phyloP scores from a whole-genome alignment of 2,113 vertebrate genomes.

The Nothoprocta pentlandii region DNA sequence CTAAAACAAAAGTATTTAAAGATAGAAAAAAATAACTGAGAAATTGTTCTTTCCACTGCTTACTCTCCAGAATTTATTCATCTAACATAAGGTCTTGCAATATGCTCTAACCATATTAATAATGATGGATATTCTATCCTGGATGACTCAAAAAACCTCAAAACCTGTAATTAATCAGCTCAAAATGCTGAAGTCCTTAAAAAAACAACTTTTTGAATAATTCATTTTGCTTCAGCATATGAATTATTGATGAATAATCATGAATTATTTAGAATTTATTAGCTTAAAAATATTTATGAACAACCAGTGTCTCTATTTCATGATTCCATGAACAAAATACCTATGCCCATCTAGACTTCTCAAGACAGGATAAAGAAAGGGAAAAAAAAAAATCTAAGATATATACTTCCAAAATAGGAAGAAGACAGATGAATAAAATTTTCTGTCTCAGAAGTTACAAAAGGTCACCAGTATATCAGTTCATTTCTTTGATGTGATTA shows the following conservation, averaged over 20 bases:
- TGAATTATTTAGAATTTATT: slow-evolving; percentile 71
- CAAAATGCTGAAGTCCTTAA: slow-evolving; percentile 68
- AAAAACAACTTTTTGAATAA: slow-evolving; percentile 62
- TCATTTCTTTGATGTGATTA: slow-evolving; percentile 23
- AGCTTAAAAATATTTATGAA: slow-evolving; percentile 71
- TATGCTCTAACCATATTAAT: slow-evolving; percentile 42
- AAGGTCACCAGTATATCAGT: slow-evolving; percentile 5
- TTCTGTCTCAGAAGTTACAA: slow-evolving; percentile 4
- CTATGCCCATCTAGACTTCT: slow-evolving; percentile 7
- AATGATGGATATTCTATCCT: neutral
- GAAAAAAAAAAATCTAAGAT: too few species aligned
- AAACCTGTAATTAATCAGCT: slow-evolving; percentile 68
- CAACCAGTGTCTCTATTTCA: slow-evolving; percentile 30
- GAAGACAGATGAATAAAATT: neutral
- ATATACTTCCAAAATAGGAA: neutral
- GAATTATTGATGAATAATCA: slow-evolving; percentile 74
- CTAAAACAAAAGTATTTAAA: slow-evolving; percentile 46
- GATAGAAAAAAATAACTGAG: slow-evolving; percentile 50
- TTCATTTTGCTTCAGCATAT: slow-evolving; percentile 45
- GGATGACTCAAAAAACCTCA: slow-evolving; percentile 56
- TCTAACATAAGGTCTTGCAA: slow-evolving; percentile 30
- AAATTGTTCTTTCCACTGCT: neutral
- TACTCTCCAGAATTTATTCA: neutral
- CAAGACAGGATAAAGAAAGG: neutral
- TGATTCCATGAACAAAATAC: slow-evolving; percentile 24